phyloP scores from a whole-genome alignment of 2,113 vertebrate genomes.

The Romanogobio albipinnatus region DNA sequence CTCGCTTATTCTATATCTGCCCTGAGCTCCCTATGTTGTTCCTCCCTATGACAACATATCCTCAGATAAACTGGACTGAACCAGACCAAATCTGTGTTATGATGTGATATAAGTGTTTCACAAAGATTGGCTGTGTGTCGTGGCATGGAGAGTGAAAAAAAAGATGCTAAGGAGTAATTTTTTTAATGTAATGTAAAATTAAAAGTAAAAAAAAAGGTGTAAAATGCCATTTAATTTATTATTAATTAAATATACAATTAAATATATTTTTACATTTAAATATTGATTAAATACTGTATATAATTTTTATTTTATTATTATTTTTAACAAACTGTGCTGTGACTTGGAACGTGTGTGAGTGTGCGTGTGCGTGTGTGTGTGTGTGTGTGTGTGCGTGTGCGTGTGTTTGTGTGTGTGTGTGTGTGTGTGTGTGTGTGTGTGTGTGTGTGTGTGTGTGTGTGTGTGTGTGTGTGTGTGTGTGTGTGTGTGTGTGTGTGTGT shows the following conservation, averaged over 20 bases:
- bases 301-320: background rate
- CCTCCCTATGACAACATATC: constrained; percentile 41
- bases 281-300: background rate
- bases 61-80: constrained; percentile 35
- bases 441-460: no score
- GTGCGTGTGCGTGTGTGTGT: no score
- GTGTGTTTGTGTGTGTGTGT: no score
- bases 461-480: no score
- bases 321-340: no score
- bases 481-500: no score
- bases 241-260: background rate
- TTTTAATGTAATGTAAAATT: no score
- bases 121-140: background rate
- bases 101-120: background rate
- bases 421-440: no score
- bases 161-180: background rate
- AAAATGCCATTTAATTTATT: background rate
- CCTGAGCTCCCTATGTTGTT: constrained; percentile 39
- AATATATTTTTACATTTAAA: background rate
- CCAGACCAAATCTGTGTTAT: background rate
- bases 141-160: background rate
- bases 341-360: no score
- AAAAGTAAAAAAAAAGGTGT: no score
- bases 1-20: constrained; percentile 34
- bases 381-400: no score